phyloP scores from a whole-genome alignment of 2,888 invertebrate species.

The Polyommatus iphigenia region DNA sequence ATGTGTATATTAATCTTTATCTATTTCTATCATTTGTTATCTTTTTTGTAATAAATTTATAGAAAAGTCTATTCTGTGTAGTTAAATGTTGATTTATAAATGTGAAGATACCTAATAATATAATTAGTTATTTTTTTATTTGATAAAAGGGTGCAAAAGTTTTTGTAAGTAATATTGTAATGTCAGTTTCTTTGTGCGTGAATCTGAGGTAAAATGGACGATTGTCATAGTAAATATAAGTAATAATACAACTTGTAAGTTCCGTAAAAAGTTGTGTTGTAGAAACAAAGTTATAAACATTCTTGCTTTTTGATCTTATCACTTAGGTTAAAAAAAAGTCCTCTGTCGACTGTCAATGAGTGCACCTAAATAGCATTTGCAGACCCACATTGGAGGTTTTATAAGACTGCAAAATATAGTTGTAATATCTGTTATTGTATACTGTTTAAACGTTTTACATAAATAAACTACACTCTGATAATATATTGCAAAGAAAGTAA shows the following conservation, averaged over 20 bases:
- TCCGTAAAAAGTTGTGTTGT: not conserved
- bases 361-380: too few species aligned
- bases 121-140: too few species aligned
- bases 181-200: slow-evolving; percentile 8
- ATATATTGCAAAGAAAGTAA: too few species aligned
- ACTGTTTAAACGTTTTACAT: too few species aligned
- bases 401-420: too few species aligned
- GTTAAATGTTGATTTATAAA: not conserved
- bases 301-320: too few species aligned
- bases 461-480: too few species aligned
- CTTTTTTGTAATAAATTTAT: not conserved
- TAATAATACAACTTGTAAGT: not conserved
- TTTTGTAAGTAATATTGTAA: not conserved
- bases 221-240: not conserved
- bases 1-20: not conserved
- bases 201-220: slow-evolving; percentile 20
- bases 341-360: too few species aligned
- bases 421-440: too few species aligned
- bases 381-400: too few species aligned
- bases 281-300: not conserved
- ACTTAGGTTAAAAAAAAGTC: too few species aligned
- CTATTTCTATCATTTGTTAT: not conserved
- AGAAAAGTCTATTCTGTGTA: not conserved
- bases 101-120: not conserved
- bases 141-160: not conserved